These are phyloP conservation scores for Clunio marinus DNA, from an alignment of 2,888 invertebrate genomes.

Conservation along the genomic window DNA sequence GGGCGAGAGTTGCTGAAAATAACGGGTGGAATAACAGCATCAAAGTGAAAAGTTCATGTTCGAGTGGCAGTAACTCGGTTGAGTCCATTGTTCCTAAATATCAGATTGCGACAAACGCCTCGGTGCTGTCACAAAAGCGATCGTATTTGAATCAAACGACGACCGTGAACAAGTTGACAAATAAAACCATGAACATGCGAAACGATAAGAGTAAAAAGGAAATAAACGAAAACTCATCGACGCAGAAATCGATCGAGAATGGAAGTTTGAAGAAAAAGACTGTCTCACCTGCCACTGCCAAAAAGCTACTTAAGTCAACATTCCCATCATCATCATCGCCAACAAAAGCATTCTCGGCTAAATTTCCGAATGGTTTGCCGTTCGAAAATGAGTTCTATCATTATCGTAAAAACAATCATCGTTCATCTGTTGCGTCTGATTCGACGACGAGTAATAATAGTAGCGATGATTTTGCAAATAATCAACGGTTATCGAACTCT, in stretches of 20 bases:
- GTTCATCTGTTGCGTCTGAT: not conserved
- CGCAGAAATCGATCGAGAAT: not conserved
- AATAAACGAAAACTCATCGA: not conserved
- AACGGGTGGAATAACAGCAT: slow-evolving; percentile 30
- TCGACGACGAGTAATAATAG: slow-evolving; percentile 18
- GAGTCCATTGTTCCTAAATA: slow-evolving; percentile 47
- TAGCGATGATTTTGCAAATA: slow-evolving; percentile 34
- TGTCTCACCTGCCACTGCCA: not conserved
- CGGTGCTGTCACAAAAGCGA: slow-evolving; percentile 46
- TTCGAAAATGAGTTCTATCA: slow-evolving; percentile 50
- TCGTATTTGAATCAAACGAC: slow-evolving; percentile 44
- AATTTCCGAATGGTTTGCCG: slow-evolving; percentile 51
- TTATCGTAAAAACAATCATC: not conserved
- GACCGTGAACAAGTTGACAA: slow-evolving; percentile 10
- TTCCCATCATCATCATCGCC: slow-evolving; percentile 28
- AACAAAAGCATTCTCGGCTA: slow-evolving; percentile 46
- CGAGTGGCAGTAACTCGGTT: slow-evolving; percentile 42
- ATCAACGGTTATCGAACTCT: slow-evolving; percentile 1
- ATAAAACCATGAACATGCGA: slow-evolving; percentile 20
- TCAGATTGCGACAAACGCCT: slow-evolving; percentile 13
- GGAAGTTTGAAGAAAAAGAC: not conserved
- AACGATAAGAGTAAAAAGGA: not conserved
- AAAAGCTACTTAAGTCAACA: slow-evolving; percentile 25
- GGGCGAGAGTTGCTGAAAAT: slow-evolving; percentile 10
- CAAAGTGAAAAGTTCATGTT: slow-evolving; percentile 40